Conservation (phyloP, 2,888 invertebrate species). For the Tetranychus truncatus region DNA sequence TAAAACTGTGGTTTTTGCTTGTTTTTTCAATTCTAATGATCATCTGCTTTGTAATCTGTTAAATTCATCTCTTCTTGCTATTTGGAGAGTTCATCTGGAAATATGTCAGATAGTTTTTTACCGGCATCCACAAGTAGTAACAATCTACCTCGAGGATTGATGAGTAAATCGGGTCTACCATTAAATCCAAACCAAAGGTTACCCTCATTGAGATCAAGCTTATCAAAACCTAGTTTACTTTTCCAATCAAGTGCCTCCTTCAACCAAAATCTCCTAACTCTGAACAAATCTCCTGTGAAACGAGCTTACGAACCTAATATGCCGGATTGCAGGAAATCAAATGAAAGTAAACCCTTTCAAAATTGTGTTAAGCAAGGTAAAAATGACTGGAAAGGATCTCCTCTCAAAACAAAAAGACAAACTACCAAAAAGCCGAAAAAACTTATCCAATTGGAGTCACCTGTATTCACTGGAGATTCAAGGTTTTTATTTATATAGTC, state of each 20-base stretch:
- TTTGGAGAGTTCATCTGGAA: no score
- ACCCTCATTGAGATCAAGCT: conserved; percentile 13
- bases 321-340: neutral
- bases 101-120: no score
- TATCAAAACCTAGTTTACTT: conserved; percentile 13
- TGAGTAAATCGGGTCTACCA: conserved; percentile 8
- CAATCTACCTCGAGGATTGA: neutral
- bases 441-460: conserved; percentile 3
- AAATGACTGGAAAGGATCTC: neutral
- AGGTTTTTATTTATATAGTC: neutral
- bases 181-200: conserved; percentile 9
- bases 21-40: no score
- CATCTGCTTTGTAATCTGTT: no score
- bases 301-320: neutral
- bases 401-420: neutral
- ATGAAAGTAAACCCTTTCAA: neutral
- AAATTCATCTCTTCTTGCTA: no score
- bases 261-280: neutral
- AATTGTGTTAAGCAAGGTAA: neutral
- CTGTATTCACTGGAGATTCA: conserved; percentile 4
- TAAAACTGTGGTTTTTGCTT: no score
- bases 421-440: neutral
- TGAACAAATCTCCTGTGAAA: neutral
- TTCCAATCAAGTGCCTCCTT: conserved; percentile 2
- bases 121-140: neutral